A percentile compares a stretch with the other conserved stretches of the same genome.
phyloP scores from a whole-genome alignment of 1,140 invertebrate genomes.

The Oryzaephilus surinamensis region DNA sequence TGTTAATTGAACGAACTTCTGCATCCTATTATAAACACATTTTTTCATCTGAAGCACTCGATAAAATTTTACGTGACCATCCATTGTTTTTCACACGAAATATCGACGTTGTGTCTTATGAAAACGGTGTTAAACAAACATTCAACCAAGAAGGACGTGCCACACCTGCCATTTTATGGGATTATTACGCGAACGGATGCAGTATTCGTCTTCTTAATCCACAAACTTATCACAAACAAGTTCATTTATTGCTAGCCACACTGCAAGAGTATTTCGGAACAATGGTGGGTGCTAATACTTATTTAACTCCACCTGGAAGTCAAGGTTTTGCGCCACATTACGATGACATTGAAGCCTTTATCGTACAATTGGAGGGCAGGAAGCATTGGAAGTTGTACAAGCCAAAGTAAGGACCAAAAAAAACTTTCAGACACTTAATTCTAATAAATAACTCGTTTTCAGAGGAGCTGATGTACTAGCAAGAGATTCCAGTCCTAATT shows the following conservation, averaged over 20 bases:
- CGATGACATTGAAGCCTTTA: constrained; percentile 98
- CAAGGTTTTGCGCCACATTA: constrained; percentile 98
- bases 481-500: constrained; percentile 73
- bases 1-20: constrained; percentile 59
- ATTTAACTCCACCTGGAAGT: constrained; percentile 87
- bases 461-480: constrained; percentile 53
- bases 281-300: constrained; percentile 89
- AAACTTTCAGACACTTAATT: neutral
- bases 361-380: constrained; percentile 90
- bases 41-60: constrained; percentile 64
- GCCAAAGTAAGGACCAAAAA: constrained; percentile 42
- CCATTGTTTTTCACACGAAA: constrained; percentile 74
- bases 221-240: constrained; percentile 65
- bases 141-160: constrained; percentile 71
- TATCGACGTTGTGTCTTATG: constrained; percentile 82
- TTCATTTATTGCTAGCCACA: constrained; percentile 55
- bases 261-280: constrained; percentile 91
- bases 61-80: constrained; percentile 64
- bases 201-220: constrained; percentile 90
- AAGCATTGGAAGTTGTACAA: constrained; percentile 91
- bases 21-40: constrained; percentile 59
- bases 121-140: constrained; percentile 68
- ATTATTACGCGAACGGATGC: constrained; percentile 82
- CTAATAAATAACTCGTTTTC: constrained; percentile 17
- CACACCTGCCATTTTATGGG: constrained; percentile 75